Conservation (phyloP, 1,140 invertebrate species). For the Pemphigus obesinymphae region DNA sequence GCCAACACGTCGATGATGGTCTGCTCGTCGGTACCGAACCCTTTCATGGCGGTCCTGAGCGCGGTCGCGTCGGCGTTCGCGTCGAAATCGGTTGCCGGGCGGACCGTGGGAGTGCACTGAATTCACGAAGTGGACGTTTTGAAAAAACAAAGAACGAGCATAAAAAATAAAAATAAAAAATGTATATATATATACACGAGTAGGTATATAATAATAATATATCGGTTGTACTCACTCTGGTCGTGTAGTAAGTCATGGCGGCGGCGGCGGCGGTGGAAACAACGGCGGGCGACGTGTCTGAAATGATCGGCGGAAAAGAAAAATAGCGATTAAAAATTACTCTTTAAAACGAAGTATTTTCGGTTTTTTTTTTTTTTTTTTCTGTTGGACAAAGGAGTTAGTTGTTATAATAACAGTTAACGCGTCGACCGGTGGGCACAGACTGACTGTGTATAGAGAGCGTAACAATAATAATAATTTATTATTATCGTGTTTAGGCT, state of each 20-base stretch:
- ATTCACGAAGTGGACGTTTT: no score
- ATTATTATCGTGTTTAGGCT: neutral
- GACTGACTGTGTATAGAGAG: neutral
- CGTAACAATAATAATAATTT: no score
- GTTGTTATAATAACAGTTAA: neutral
- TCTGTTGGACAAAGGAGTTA: no score
- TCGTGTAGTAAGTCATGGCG: constrained; percentile 12
- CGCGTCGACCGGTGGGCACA: neutral
- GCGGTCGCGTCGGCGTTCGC: constrained; percentile 68
- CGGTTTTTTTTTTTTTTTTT: no score
- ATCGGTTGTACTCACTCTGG: constrained; percentile 47
- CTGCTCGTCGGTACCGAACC: constrained; percentile 75
- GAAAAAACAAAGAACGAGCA: no score
- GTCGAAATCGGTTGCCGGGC: constrained; percentile 63
- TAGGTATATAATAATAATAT: neutral
- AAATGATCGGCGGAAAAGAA: neutral
- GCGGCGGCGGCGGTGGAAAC: no score
- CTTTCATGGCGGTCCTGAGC: constrained; percentile 77
- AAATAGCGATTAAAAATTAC: neutral
- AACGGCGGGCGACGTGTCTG: neutral
- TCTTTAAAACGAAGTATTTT: no score
- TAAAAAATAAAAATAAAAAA: no score
- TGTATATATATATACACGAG: neutral
- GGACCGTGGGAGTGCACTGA: constrained; percentile 68
- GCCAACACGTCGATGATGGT: constrained; percentile 73